Evolutionary conservation across 2,797 vertebrate genomes (phyloP).

Genomic region (Gouania willdenowi): DNA sequence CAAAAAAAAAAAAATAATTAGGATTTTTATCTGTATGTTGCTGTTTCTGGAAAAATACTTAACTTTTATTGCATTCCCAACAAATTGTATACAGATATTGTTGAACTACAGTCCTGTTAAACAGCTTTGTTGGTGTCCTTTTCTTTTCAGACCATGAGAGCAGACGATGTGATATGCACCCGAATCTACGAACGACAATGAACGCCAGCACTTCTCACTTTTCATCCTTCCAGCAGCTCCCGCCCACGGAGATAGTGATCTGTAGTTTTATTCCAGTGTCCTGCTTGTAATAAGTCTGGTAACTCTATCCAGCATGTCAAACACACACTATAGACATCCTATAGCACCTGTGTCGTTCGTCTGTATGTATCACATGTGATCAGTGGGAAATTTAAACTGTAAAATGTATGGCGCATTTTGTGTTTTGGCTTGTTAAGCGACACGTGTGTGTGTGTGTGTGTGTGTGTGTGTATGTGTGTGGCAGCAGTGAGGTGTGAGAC

Average conservation of each 20-base stretch:
- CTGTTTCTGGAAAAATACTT: background rate
- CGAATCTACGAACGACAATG: conserved; percentile 74
- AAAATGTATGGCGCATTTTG: conserved; percentile 4
- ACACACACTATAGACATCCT: conserved; percentile 28
- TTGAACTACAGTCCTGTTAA: background rate
- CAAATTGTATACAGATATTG: background rate
- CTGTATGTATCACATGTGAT: conserved; percentile 7
- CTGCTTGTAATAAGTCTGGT: conserved; percentile 15
- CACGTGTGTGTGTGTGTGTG: background rate
- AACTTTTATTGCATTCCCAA: background rate
- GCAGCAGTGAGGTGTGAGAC: conserved; percentile 26
- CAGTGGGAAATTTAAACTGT: conserved; percentile 19
- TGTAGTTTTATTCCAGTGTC: conserved; percentile 30
- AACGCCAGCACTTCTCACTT: conserved; percentile 56
- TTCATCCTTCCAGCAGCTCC: conserved; percentile 13
- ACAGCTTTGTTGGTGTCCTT: conserved; percentile 2
- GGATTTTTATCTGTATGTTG: background rate
- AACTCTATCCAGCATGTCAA: conserved; percentile 22
- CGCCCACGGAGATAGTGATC: conserved; percentile 7
- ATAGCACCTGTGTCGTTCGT: conserved; percentile 6
- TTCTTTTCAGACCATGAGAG: conserved; percentile 73
- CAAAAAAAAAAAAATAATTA: background rate
- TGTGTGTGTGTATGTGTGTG: background rate
- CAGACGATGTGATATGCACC: conserved; percentile 74
- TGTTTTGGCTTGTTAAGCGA: conserved; percentile 10